Base-by-base conservation (phyloP, 53 echinoderm and acorn worm species). In the Temnopleurus reevesii region DNA sequence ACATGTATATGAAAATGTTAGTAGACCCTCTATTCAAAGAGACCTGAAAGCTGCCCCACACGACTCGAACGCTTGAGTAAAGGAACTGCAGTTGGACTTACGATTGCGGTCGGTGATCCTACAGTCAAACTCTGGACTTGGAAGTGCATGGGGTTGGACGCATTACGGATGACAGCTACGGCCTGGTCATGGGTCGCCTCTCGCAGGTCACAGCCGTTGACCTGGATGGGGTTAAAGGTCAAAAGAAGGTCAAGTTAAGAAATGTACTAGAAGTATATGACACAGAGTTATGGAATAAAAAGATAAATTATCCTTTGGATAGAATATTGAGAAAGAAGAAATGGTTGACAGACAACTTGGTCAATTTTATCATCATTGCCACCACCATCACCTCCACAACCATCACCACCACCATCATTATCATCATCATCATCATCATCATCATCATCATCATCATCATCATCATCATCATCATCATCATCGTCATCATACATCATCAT, bases 141-240 rank as follows among this genome's bases (percentile, higher is more conserved):
- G 92, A 97, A 97, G 36, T 90, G 90, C 53, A 97, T 95, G 3
- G 98, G 98, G 86, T 88, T 97, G 31, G 95, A 82, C 8, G 98
- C 94, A 76, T 95, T 97, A 49, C 95, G 93, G 59, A 95, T 95
- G 93, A 97, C 92, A 31, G 94, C 97, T n/a, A 97, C 97, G 0
- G 97, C 97, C 28, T 97, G 93, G 84, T 97, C 97, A 18, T 97
- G 97, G 51, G 94, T 94, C 10, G 97, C 95, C 4, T 92, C 92
- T 18, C 97, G 90, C 0, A 97, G 86, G 76, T 97, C 97, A 12
- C 94, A 94, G 35, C 94, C 94, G 63, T 97, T 97, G 5, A 97
- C 97, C 97, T 97, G 92, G n/a, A 71, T 36, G 71, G 23, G 71
- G 43, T 71, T 23, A 60, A 60, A 30, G 60, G 60, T n/a, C 28